These are phyloP conservation scores for Caenorhabditis latens DNA, from an alignment of 1,140 invertebrate species.

Conservation along the genomic window DNA sequence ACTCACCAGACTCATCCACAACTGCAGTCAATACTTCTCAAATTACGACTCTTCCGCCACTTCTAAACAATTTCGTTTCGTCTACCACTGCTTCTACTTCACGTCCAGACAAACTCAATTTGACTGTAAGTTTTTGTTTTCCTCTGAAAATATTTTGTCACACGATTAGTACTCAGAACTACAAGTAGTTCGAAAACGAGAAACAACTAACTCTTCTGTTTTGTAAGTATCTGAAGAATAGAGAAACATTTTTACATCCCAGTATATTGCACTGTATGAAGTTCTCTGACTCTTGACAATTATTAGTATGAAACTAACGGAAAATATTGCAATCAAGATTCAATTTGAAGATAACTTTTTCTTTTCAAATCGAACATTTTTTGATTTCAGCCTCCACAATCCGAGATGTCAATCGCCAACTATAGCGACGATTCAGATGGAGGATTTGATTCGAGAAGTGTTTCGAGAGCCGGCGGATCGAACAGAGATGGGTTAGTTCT, in stretches of 20 bases:
- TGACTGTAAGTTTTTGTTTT: slow-evolving; percentile 12
- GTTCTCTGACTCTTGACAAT: too few species aligned
- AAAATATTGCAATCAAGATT: too few species aligned
- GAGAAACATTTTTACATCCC: too few species aligned
- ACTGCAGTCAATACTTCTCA: neutral
- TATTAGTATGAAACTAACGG: too few species aligned
- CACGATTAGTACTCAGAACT: too few species aligned
- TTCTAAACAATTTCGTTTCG: slow-evolving; percentile 46
- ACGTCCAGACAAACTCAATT: slow-evolving; percentile 31
- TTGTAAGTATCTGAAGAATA: too few species aligned
- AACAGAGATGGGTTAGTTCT: neutral
- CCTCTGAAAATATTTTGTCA: neutral
- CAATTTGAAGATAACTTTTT: too few species aligned
- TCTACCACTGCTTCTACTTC: slow-evolving; percentile 28
- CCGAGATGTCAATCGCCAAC: neutral
- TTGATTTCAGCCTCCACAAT: slow-evolving; percentile 28
- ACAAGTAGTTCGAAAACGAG: too few species aligned
- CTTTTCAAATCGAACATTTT: neutral
- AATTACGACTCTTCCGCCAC: slow-evolving; percentile 8
- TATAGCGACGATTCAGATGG: slow-evolving; percentile 33
- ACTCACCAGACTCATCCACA: slow-evolving; percentile 36
- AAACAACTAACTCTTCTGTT: too few species aligned
- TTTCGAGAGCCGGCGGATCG: neutral
- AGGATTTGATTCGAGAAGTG: slow-evolving; percentile 22
- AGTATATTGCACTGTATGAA: too few species aligned